These are phyloP conservation scores for Myiozetetes cayanensis DNA, from an alignment of 2,113 vertebrate genomes.

Conservation along the genomic window DNA sequence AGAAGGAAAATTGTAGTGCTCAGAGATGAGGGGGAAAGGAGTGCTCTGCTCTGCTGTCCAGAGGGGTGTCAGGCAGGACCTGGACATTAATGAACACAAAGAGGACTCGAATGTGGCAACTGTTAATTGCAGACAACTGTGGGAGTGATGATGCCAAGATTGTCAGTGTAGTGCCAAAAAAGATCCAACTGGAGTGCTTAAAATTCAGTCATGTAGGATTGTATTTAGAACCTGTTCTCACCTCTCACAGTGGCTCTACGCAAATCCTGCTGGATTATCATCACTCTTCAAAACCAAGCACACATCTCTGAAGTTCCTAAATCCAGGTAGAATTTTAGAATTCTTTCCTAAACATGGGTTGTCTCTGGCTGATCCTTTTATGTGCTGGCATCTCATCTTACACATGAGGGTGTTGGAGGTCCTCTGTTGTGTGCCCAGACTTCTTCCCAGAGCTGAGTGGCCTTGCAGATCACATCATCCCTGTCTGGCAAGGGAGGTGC, in stretches of 20 bases:
- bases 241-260: background rate
- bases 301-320: background rate
- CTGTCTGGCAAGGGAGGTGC: background rate
- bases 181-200: conserved; percentile 14
- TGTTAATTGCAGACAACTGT: conserved; percentile 36
- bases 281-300: background rate
- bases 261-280: conserved; percentile 33
- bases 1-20: background rate
- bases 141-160: conserved; percentile 36
- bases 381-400: background rate
- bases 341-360: background rate
- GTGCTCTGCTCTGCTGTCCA: background rate
- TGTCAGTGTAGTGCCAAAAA: conserved; percentile 31
- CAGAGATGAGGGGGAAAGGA: background rate
- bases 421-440: background rate
- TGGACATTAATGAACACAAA: background rate
- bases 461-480: background rate
- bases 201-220: conserved; percentile 22
- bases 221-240: conserved; percentile 53
- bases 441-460: background rate
- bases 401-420: background rate
- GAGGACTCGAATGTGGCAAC: background rate
- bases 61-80: background rate
- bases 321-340: background rate
- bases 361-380: background rate